Conservation (phyloP, 92 coral and sea anemone genomes). For the Porites divaricata region DNA sequence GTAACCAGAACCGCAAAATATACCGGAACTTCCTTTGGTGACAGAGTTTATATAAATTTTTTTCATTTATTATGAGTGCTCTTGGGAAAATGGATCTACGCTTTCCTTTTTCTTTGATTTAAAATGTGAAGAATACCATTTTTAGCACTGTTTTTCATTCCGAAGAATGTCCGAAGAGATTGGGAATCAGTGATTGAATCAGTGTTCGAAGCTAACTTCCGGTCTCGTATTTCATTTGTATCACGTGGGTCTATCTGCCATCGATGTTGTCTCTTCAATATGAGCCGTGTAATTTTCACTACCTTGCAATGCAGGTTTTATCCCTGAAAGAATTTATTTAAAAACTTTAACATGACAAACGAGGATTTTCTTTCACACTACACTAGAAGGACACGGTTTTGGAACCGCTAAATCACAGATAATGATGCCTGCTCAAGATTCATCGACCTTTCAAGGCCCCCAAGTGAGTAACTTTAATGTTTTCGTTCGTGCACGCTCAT, state of each 20-base stretch:
- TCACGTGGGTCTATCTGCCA: conserved; percentile 32
- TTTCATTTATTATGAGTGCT: too few species aligned
- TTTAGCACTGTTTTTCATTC: too few species aligned
- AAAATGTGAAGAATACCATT: too few species aligned
- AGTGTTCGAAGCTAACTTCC: conserved; percentile 6
- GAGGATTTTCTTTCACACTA: conserved; percentile 1
- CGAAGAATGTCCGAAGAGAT: too few species aligned
- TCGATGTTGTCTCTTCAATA: conserved; percentile 26
- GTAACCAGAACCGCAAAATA: too few species aligned
- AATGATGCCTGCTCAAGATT: conserved; percentile 49
- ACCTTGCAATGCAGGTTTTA: neutral
- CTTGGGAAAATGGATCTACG: too few species aligned
- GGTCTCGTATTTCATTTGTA: neutral
- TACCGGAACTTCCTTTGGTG: too few species aligned
- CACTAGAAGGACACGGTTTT: neutral
- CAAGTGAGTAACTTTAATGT: conserved; percentile 21
- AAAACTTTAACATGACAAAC: conserved; percentile 14
- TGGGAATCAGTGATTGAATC: neutral
- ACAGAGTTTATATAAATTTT: too few species aligned
- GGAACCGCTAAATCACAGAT: conserved; percentile 18
- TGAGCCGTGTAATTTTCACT: neutral
- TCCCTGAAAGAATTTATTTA: neutral
- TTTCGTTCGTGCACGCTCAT: neutral
- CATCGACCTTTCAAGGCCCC: conserved; percentile 20
- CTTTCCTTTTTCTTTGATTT: too few species aligned